Evolutionary conservation across 2,888 invertebrate genomes (phyloP), one percentile per base, ranked within the genome.

Genomic region (Cepaea hortensis): DNA sequence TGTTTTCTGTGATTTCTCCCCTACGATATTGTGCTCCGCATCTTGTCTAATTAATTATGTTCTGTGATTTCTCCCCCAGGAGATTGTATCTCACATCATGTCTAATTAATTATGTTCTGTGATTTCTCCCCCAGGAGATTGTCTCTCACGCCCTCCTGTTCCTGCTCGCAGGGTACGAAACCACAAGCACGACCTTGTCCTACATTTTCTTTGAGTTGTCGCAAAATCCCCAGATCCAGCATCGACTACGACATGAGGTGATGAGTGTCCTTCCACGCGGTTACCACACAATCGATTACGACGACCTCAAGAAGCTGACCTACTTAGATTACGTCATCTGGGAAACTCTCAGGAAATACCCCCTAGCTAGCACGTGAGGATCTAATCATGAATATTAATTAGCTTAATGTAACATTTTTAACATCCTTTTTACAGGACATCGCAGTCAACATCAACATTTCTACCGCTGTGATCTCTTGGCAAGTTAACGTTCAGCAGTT

Each of bases 121-220:
- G 55, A 6, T 18, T 62, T 9, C 68, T 68, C 18, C n/a, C 6
- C n/a, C 89, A 94, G 93, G 94, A 94, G 84, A 90, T 94, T n/a
- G 90, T 92, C 23, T 90, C 92, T 3, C 93, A 93, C 87, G 90
- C 91, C 35, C 86, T 95, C 89, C 93, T 95, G 3, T 95, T 95
- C 89, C 91, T 95, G 70, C 90, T 95, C 82, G 95, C 95, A 46
- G 95, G 95, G 0, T 96, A 95, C 88, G 96, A 96, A 90, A 96
- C 95, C 0, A 95, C 95, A 0, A 95, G 95, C 55, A 95, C 95
- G 4, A 94, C 95, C 4, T 91, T 96, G 65, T 94, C 94, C 9
- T 95, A 95, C 90, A 92, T 94, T 18, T 92, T 95, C 85, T 95
- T 95, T 90, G 93, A 95, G 76, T 91, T 95, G 85, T 94, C 95